These are phyloP conservation scores for Cistogaster globosa DNA, from an alignment of 2,888 invertebrate species.

Conservation along the genomic window DNA sequence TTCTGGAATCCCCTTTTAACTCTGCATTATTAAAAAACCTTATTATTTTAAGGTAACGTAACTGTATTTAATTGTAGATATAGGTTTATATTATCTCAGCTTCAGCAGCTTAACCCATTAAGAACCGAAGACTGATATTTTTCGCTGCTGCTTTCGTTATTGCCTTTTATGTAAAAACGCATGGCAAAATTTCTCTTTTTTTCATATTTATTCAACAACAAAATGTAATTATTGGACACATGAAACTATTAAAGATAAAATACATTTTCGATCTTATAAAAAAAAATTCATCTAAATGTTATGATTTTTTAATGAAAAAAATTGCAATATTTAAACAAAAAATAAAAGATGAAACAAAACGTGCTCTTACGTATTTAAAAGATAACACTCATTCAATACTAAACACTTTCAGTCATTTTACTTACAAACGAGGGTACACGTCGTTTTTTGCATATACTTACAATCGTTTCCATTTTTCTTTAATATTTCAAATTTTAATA, in stretches of 20 bases:
- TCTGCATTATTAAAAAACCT: no score
- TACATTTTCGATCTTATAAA: no score
- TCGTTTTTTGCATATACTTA: slow-evolving; percentile 8
- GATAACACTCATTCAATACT: slow-evolving; percentile 19
- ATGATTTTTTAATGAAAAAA: slow-evolving; percentile 29
- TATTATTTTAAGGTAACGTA: no score
- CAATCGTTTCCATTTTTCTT: slow-evolving; percentile 20
- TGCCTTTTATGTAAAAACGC: not conserved
- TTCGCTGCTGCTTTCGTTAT: slow-evolving; percentile 16
- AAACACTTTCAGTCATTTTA: slow-evolving; percentile 43
- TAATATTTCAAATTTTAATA: slow-evolving; percentile 18
- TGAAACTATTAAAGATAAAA: no score
- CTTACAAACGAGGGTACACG: not conserved
- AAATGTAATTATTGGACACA: slow-evolving; percentile 8
- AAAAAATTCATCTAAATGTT: slow-evolving; percentile 49
- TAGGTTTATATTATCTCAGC: no score
- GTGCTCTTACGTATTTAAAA: slow-evolving; percentile 40
- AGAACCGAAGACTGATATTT: no score
- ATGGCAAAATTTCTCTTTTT: slow-evolving; percentile 52
- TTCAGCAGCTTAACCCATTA: no score
- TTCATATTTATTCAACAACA: slow-evolving; percentile 19
- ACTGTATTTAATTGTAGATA: no score
- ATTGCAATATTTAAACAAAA: slow-evolving; percentile 12
- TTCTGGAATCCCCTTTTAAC: no score
- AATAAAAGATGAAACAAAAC: slow-evolving; percentile 5